Base-by-base conservation (phyloP, 2,797 vertebrate genomes). In the Danio albolineatus region DNA sequence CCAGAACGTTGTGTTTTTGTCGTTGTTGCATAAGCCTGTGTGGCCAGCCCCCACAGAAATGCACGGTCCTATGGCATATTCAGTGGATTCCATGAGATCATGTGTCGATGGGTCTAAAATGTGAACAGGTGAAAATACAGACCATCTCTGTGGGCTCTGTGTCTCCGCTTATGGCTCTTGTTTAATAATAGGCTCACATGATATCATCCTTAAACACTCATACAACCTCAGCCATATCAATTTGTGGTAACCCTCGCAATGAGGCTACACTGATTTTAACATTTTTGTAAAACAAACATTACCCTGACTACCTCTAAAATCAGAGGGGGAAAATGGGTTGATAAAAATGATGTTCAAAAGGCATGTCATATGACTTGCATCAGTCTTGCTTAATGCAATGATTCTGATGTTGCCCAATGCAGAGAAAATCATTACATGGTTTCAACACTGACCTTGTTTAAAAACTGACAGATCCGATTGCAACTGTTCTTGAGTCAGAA, bases 21-120 rank as follows among this genome's bases (percentile, higher is more conserved):
- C 43, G 39, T 43, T 62, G 66, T 78, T 81, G 70, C 76, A 78
- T 87, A 86, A 80, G 74, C 86, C 85, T 88, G 90, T 87, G 85
- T 81, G 86, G 86, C 85, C 89, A 85, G 86, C 86, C 89, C 89
- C 88, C 89, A 88, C 88, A 89, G 86, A 84, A 79, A 69, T 61
- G 72, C 71, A 69, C 70, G 56, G 67, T 74, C 74, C 60, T 44
- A 54, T 73, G 75, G 60, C 72, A 67, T 61, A 10, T 57, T 66
- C 44, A 39, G 48, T 69, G 51, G 66, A 77, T 57, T 56, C 28
- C 51, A 43, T 69, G 53, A 73, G 46, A 51, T 65, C 13, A 38
- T 65, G 59, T 56, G 28, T 43, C 5, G 41, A 57, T 19, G 51
- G 81, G 84, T 80, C 82, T 83, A 84, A 62, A 83, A 88, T 75